Base-by-base conservation (phyloP, 2,888 invertebrate genomes). In the Nycteola revayana region DNA sequence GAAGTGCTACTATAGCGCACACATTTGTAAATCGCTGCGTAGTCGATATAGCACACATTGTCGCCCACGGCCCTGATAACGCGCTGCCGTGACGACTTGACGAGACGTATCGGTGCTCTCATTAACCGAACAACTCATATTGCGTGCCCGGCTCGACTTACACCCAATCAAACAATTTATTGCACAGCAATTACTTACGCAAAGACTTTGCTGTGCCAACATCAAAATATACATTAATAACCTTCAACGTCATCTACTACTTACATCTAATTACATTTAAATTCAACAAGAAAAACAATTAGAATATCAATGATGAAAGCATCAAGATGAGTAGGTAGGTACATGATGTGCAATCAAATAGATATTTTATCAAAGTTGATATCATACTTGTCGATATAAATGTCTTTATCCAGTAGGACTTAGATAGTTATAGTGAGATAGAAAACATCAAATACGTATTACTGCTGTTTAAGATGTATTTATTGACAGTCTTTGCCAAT, bases 1-100 rank as follows among this genome's bases (percentile, higher is more conserved):
- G 87, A 88, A 88, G 72, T 76, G 78, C 78, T 80, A 86, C 85
- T 85, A 86, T 69, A 57, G 52, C 73, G 75, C 84, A 74, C 83
- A 80, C 82, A 77, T 62, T 51, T 61, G 57, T 49, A 66, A 43
- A 41, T 39, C 49, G 42, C 42, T 50, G 53, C 60, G 53, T 54
- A 60, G 62, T 59, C 65, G 56, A 65, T 71, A 70, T 67, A 59
- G 62, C 80, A 81, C 80, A 77, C 76, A 70, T 57, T 57, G 51
- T 49, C 73, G 64, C 78, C 72, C 71, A 75, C 80, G 79, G 72
- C 76, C 72, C 77, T 84, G 85, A 86, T 86, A 86, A 83, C 83
- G 73, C 70, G 65, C 53, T 62, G 63, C 68, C 78, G 80, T 82
- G 82, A 78, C 83, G 63, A 50, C 60, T 62, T 53, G 52, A 59